Conservation (phyloP, 1,140 invertebrate species). For the Cotesia chilonis region DNA sequence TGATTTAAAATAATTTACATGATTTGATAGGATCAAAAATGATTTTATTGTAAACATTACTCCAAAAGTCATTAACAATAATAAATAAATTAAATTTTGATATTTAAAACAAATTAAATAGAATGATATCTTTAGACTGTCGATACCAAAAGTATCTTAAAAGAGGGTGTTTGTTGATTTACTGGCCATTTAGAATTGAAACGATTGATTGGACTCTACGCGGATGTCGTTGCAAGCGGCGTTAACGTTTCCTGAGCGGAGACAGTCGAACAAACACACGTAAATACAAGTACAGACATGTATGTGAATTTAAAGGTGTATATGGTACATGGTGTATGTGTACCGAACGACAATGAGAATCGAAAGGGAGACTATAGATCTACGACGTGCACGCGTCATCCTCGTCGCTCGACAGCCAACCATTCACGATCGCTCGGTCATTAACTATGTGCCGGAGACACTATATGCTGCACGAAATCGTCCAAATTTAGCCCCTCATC, state of each 20-base stretch:
- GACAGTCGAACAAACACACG: conserved; percentile 42
- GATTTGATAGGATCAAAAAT: too few species aligned
- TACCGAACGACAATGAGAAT: conserved; percentile 51
- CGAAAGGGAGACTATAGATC: conserved; percentile 54
- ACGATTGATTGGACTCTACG: conserved; percentile 48
- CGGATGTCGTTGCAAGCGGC: conserved; percentile 46
- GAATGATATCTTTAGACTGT: too few species aligned
- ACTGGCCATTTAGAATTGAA: conserved; percentile 40
- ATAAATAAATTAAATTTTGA: conserved; percentile 1
- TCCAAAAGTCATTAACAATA: not conserved
- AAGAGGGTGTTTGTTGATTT: conserved; percentile 22
- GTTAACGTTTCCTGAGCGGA: conserved; percentile 60
- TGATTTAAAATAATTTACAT: too few species aligned
- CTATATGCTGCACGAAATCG: conserved; percentile 23
- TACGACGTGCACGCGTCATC: conserved; percentile 54
- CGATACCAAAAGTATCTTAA: not conserved
- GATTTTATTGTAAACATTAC: too few species aligned
- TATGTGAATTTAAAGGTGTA: conserved; percentile 35
- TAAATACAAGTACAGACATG: conserved; percentile 26
- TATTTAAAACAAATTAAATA: not conserved
- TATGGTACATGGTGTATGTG: conserved; percentile 40
- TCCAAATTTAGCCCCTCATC: conserved; percentile 16
- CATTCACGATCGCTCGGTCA: conserved; percentile 33
- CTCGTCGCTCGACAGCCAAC: conserved; percentile 31
- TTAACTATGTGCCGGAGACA: conserved; percentile 30